These are phyloP conservation scores for Nesometra sesokonis DNA, from an alignment of 35 echinoderm and acorn worm genomes.

Conservation along the genomic window DNA sequence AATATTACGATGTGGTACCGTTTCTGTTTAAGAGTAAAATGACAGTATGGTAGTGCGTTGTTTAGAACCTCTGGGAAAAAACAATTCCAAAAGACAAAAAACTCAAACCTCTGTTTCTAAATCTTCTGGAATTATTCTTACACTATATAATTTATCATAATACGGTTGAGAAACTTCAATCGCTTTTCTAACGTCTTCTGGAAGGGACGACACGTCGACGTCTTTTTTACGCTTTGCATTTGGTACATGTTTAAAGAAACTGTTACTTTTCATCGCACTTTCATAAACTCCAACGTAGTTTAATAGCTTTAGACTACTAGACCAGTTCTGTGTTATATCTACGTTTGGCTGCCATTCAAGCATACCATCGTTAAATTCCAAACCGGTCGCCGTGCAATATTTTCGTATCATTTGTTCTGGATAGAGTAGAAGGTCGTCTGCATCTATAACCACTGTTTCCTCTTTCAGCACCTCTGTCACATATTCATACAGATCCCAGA, in stretches of 20 bases:
- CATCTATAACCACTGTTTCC: slow-evolving; percentile 51
- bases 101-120: not conserved
- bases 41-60: too few species aligned
- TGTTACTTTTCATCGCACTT: slow-evolving; percentile 35
- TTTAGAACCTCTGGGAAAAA: too few species aligned
- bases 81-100: not conserved
- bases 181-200: not conserved
- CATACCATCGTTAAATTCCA: slow-evolving; percentile 33
- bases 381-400: slow-evolving; percentile 52
- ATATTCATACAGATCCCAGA: slow-evolving; percentile 45
- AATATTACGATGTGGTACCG: too few species aligned
- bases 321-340: slow-evolving; percentile 12
- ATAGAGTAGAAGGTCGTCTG: slow-evolving; percentile 50
- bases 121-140: slow-evolving; percentile 6
- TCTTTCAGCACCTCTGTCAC: slow-evolving; percentile 33
- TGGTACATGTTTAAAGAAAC: not conserved
- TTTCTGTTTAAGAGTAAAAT: too few species aligned
- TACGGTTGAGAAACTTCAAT: slow-evolving; percentile 20
- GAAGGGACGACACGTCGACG: not conserved
- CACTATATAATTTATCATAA: slow-evolving; percentile 10
- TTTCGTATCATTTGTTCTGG: slow-evolving; percentile 51
- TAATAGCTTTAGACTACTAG: not conserved
- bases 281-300: slow-evolving; percentile 24
- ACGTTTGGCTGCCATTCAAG: slow-evolving; percentile 31
- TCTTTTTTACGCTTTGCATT: not conserved